Evolutionary conservation across 2,113 vertebrate species (phyloP).

Genomic region (Gopherus flavomarginatus): DNA sequence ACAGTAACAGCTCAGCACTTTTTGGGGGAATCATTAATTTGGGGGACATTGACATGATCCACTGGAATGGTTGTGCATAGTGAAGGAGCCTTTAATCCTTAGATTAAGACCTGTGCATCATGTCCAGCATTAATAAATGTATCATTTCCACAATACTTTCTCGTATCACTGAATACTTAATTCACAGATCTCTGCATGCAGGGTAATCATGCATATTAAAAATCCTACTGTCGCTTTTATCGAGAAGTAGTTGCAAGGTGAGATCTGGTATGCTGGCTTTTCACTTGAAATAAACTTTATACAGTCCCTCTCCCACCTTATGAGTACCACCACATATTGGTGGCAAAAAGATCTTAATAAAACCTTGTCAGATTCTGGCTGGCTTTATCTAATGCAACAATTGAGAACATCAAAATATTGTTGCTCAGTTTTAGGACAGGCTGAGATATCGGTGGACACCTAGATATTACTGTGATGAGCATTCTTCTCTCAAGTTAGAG

Average conservation of each 20-base stretch:
- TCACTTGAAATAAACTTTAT: neutral
- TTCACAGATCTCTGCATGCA: conserved; percentile 15
- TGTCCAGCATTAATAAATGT: neutral
- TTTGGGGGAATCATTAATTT: accelerated
- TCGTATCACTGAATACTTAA: neutral
- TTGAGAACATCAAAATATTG: neutral
- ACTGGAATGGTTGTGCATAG: accelerated
- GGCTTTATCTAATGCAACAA: neutral
- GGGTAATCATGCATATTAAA: neutral
- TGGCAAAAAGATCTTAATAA: neutral
- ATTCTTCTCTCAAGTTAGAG: neutral
- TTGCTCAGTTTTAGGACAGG: neutral
- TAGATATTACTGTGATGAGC: neutral
- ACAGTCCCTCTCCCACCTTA: neutral
- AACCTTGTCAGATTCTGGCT: neutral
- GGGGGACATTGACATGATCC: accelerated
- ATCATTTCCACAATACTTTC: neutral
- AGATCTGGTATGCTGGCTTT: neutral
- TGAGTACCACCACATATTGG: neutral
- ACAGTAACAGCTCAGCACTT: accelerated
- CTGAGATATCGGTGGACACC: neutral
- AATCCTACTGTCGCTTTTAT: neutral
- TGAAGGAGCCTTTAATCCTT: neutral
- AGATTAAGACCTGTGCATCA: neutral
- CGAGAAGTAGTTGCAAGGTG: neutral